Evolutionary conservation across 2,888 invertebrate species (phyloP).

Genomic region (Tipula unca): DNA sequence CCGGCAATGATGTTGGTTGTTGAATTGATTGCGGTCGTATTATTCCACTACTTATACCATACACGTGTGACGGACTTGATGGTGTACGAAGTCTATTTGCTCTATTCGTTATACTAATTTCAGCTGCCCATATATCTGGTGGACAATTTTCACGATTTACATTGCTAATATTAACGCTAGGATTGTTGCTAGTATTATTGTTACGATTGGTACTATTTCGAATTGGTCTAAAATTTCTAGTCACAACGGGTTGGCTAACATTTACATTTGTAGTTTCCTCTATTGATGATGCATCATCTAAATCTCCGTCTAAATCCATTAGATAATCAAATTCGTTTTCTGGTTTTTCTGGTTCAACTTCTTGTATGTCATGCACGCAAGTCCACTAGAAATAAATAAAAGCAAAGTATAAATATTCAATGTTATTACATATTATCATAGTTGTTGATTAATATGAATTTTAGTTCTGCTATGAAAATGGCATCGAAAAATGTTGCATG

Average conservation of each 20-base stretch:
- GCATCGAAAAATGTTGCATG: no score
- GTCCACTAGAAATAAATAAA: slow-evolving; percentile 69
- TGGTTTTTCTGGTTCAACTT: slow-evolving; percentile 42
- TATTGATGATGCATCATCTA: slow-evolving; percentile 35
- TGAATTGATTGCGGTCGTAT: not conserved
- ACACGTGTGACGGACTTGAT: slow-evolving; percentile 38
- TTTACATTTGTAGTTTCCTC: not conserved
- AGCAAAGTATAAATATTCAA: not conserved
- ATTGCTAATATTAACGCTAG: slow-evolving; percentile 25
- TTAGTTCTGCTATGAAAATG: no score
- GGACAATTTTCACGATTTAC: slow-evolving; percentile 10
- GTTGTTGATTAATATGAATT: no score
- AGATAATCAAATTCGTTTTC: not conserved
- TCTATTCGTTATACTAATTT: slow-evolving; percentile 39
- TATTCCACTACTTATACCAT: slow-evolving; percentile 40
- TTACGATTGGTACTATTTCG: not conserved
- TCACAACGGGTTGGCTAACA: not conserved
- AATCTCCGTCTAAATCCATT: not conserved
- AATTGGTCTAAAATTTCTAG: not conserved
- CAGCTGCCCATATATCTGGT: slow-evolving; percentile 42
- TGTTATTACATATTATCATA: no score
- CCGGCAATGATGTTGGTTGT: slow-evolving; percentile 25
- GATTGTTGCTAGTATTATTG: not conserved
- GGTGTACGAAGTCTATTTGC: slow-evolving; percentile 34
- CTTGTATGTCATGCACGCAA: slow-evolving; percentile 88